Base-by-base conservation (phyloP, 1,140 invertebrate genomes). In the Zaprionus gabonicus region DNA sequence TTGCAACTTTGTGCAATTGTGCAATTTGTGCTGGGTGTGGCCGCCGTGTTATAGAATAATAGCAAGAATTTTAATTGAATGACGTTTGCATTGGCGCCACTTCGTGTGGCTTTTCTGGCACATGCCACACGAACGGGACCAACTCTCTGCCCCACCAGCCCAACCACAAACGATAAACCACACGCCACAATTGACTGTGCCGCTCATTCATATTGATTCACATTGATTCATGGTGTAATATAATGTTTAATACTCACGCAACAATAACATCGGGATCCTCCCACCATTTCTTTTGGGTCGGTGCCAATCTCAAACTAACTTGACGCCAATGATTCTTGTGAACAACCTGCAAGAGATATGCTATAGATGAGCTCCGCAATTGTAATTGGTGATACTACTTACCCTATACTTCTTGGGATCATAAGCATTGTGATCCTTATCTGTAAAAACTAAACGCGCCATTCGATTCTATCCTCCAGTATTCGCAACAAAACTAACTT, bases 191-290 rank as follows among this genome's bases (percentile, higher is more conserved):
- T 25, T 44, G 34, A 44, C 9, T 27, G 46, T 20, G 20, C 23
- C 62, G n/a, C 41, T n/a, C 27, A 25, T 20, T 58, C 34, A 51
- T 20, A 36, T 12, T 34, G 17, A 20, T 34, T 28, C 9, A 4
- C 17, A 49, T 7, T 41, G 10, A n/a, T 49, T 28, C 10, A 44
- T 28, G 9, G 28, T 17, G 2, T 17, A 46, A 23, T 12, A 53
- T 51, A 65, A 80, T 79, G 38, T 64, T 68, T 12, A 66, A 49
- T 91, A 92, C 91, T 92, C 81, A 92, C 91, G 91, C 91, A 75
- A 92, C 90, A 57, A 92, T 71, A 20, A 92, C 90, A 82, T 92
- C 91, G 38, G 84, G 86, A 91, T 92, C 91, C 72, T 91, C 91
- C 90, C 91, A 91, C 90, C 91, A 92, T 56, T 91, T 91, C 36